phyloP scores from a whole-genome alignment of 2,113 vertebrate genomes.

The Cyprinodon brontotheroides region DNA sequence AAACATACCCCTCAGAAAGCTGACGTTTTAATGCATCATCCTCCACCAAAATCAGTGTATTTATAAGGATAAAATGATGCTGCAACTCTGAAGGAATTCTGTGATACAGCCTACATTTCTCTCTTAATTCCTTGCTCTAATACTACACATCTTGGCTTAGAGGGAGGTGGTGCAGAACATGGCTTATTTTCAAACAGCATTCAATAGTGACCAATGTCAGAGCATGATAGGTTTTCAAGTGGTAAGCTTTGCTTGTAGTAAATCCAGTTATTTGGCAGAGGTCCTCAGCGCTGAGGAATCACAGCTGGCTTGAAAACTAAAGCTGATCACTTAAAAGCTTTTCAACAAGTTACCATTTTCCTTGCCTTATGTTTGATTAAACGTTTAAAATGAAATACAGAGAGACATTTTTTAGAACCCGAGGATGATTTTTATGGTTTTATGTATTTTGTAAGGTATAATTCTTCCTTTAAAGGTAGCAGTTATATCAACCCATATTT shows the following conservation, averaged over 20 bases:
- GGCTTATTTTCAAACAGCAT: slow-evolving; percentile 54
- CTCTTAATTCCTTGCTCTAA: slow-evolving; percentile 12
- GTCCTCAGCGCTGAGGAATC: slow-evolving; percentile 32
- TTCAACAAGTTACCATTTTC: slow-evolving; percentile 21
- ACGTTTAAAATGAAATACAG: neutral
- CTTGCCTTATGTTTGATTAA: slow-evolving; percentile 1
- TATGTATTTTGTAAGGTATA: no score
- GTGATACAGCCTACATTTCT: slow-evolving; percentile 24
- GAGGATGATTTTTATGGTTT: no score
- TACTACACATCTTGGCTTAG: slow-evolving; percentile 27
- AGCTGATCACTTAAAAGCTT: slow-evolving; percentile 42
- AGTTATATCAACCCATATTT: no score
- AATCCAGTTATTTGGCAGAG: slow-evolving; percentile 57
- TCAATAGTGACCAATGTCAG: slow-evolving; percentile 33
- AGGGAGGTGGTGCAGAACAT: slow-evolving; percentile 38
- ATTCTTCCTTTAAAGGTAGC: no score
- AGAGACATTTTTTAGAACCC: neutral
- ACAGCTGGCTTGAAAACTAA: slow-evolving; percentile 32
- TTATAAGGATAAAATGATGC: slow-evolving; percentile 13
- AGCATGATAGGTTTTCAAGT: slow-evolving; percentile 53
- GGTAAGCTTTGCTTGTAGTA: slow-evolving; percentile 45
- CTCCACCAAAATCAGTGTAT: slow-evolving; percentile 33
- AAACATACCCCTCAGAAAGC: slow-evolving; percentile 42
- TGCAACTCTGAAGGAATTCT: slow-evolving; percentile 33
- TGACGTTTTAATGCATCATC: slow-evolving; percentile 23